Percentiles rank a stretch among this genome's conserved stretches.
Evolutionary conservation across 1,140 invertebrate genomes (phyloP).

Genomic region (Aleiodes sp.): DNA sequence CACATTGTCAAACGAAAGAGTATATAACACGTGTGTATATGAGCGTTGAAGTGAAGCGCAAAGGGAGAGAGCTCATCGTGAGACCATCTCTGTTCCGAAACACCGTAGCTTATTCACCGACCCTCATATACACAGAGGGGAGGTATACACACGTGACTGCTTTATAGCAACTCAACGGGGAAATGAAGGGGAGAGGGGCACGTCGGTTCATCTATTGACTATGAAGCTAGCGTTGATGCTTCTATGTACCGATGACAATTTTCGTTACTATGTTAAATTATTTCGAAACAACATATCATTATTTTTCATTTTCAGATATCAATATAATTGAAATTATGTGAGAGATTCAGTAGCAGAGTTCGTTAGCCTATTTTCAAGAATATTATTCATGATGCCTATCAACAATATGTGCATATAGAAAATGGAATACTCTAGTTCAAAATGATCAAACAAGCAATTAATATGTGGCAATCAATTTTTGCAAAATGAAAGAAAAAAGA

Average conservation of each 20-base stretch:
- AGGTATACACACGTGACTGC: slow-evolving; percentile 50
- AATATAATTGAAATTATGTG: no score
- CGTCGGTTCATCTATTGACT: slow-evolving; percentile 48
- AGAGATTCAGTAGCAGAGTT: no score
- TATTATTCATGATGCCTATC: no score
- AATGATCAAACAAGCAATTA: not conserved
- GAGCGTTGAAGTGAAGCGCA: not conserved
- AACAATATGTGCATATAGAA: no score
- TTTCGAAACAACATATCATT: slow-evolving; percentile 53
- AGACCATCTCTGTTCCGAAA: slow-evolving; percentile 54
- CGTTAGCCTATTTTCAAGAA: no score
- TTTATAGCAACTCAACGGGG: slow-evolving; percentile 48
- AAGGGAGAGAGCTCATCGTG: slow-evolving; percentile 47
- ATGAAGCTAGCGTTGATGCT: slow-evolving; percentile 13
- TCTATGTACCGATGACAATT: slow-evolving; percentile 43
- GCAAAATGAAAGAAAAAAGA: not conserved
- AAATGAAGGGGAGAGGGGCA: slow-evolving; percentile 4
- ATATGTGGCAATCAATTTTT: not conserved
- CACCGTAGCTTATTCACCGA: slow-evolving; percentile 42
- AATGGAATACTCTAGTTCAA: not conserved
- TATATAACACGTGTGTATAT: slow-evolving; percentile 6
- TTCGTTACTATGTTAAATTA: slow-evolving; percentile 36
- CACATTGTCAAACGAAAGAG: not conserved
- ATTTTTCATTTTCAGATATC: no score
- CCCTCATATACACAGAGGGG: slow-evolving; percentile 39